Evolutionary conservation across 2,797 vertebrate species (phyloP).

Genomic region (Melanotaenia boesemani): DNA sequence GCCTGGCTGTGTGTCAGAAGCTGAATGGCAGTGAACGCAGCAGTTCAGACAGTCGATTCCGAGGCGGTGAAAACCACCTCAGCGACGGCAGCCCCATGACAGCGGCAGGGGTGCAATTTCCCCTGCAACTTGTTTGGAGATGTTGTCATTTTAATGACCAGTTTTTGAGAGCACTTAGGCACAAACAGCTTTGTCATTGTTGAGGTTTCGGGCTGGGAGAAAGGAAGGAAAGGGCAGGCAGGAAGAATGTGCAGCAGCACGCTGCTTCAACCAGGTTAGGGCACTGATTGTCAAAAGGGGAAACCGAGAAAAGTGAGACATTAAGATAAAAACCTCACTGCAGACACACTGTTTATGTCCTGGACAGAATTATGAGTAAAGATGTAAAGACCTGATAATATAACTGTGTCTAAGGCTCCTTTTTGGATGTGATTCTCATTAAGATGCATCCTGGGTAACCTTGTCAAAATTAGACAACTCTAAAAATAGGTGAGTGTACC

Average conservation of each 20-base stretch:
- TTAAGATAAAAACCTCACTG: constrained; percentile 36
- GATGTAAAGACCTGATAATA: not conserved
- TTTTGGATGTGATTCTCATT: constrained; percentile 48
- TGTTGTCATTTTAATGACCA: constrained; percentile 56
- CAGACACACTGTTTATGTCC: not conserved
- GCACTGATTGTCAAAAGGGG: constrained; percentile 44
- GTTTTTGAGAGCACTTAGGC: constrained; percentile 42
- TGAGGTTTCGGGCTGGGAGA: constrained; percentile 12
- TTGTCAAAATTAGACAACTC: constrained; percentile 47
- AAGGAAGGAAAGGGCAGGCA: constrained; percentile 16
- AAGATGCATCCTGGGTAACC: constrained; percentile 53
- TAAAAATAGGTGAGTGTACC: constrained; percentile 50
- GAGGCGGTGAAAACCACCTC: constrained; percentile 35
- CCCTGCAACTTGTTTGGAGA: constrained; percentile 41
- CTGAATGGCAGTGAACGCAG: constrained; percentile 33
- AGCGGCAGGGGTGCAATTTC: constrained; percentile 46
- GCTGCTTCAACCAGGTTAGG: constrained; percentile 22
- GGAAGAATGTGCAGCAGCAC: not conserved
- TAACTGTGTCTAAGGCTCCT: not conserved
- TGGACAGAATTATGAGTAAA: constrained; percentile 18
- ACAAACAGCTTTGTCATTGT: constrained; percentile 23
- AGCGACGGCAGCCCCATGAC: constrained; percentile 39
- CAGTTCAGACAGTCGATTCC: constrained; percentile 28
- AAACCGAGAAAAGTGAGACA: constrained; percentile 39
- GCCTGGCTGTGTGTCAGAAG: constrained; percentile 48